phyloP scores from a whole-genome alignment of 2,888 invertebrate species.

The Amorpha juglandis region DNA sequence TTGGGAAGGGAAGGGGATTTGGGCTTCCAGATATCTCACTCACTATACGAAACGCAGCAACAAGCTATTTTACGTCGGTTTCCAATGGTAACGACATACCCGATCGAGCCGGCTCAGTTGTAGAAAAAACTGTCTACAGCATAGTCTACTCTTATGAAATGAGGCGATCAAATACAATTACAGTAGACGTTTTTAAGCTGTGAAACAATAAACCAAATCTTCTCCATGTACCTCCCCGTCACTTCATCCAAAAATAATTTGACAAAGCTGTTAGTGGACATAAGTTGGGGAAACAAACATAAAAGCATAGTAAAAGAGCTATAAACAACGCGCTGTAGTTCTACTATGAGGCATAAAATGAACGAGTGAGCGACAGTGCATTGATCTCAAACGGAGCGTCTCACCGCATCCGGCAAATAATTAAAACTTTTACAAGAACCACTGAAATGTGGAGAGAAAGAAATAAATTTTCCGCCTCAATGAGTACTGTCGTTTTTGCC shows the following conservation, averaged over 20 bases:
- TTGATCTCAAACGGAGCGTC: constrained; percentile 63
- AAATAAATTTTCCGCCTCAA: constrained; percentile 76
- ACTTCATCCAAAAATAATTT: constrained; percentile 23
- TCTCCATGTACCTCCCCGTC: background rate
- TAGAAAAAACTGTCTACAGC: no score
- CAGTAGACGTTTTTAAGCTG: background rate
- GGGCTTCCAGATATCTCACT: no score
- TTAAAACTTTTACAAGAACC: constrained; percentile 77
- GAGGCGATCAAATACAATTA: no score
- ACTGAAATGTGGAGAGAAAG: constrained; percentile 69
- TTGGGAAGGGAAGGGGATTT: no score
- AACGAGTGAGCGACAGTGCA: constrained; percentile 56
- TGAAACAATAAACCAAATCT: background rate
- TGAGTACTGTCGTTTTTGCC: constrained; percentile 75
- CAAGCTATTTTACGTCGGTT: no score
- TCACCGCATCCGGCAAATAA: constrained; percentile 75
- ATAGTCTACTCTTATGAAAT: no score
- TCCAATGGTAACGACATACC: no score
- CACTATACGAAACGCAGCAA: no score
- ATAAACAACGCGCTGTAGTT: constrained; percentile 20
- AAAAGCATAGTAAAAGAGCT: constrained; percentile 22
- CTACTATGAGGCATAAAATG: constrained; percentile 49
- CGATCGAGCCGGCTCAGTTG: no score
- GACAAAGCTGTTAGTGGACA: constrained; percentile 21
- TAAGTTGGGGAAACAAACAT: constrained; percentile 20